phyloP scores from a whole-genome alignment of 2,797 vertebrate species.

The Aselliscus stoliczkanus region DNA sequence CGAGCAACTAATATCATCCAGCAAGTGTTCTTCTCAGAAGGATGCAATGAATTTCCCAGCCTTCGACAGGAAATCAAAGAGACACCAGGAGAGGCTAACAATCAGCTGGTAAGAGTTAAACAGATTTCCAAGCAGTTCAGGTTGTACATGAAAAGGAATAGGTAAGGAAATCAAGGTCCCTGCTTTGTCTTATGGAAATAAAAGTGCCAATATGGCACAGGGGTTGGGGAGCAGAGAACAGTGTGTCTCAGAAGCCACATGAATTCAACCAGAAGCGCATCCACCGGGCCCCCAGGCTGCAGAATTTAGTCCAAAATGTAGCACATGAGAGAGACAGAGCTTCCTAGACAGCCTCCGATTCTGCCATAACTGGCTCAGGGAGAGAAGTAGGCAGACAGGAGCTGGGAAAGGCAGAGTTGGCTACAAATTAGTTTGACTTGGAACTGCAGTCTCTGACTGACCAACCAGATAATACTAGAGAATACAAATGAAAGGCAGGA shows the following conservation, averaged over 20 bases:
- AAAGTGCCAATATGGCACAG: background rate
- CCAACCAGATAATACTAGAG: background rate
- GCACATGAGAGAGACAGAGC: background rate
- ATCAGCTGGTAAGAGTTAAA: background rate
- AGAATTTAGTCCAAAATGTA: background rate
- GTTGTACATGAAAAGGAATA: background rate
- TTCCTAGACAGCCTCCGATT: background rate
- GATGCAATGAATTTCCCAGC: background rate
- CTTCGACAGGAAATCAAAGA: background rate
- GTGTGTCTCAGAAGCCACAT: background rate
- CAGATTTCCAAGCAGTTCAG: background rate
- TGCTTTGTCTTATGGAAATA: background rate
- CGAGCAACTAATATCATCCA: background rate
- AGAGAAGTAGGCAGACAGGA: background rate
- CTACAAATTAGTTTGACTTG: background rate
- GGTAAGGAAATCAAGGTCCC: background rate
- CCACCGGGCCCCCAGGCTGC: background rate
- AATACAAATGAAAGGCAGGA: background rate
- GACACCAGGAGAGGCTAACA: background rate
- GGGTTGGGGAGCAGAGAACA: background rate
- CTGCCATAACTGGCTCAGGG: background rate
- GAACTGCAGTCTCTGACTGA: background rate
- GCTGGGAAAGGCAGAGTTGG: background rate
- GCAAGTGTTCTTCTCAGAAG: background rate
- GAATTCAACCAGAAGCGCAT: background rate